Evolutionary conservation across 92 coral and sea anemone species (phyloP).

Genomic region (Anthopleura xanthogrammica): DNA sequence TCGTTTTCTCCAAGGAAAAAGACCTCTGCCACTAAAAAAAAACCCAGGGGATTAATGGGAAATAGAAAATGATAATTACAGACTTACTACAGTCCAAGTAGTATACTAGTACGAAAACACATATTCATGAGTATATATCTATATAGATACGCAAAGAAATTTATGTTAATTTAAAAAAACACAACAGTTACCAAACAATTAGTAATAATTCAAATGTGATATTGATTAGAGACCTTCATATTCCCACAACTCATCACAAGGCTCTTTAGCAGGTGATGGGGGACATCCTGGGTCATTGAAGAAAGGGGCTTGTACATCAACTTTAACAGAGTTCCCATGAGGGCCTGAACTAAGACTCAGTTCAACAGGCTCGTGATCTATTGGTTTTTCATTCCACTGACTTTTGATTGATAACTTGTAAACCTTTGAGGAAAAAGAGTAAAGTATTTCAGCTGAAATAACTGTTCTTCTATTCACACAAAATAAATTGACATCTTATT

Average conservation of each 20-base stretch:
- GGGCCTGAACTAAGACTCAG: constrained; percentile 53
- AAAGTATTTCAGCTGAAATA: not conserved
- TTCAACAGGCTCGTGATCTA: constrained; percentile 66
- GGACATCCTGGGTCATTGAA: constrained; percentile 91
- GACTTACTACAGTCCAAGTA: too few relatives aligned
- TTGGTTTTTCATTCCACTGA: constrained; percentile 75
- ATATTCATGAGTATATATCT: too few relatives aligned
- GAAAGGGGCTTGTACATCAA: constrained; percentile 83
- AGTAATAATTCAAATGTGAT: not conserved
- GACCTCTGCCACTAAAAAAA: constrained; percentile 76
- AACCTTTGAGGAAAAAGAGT: constrained; percentile 16
- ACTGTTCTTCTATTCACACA: too few relatives aligned
- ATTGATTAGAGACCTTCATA: constrained; percentile 69
- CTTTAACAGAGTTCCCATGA: constrained; percentile 53
- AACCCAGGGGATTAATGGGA: not conserved
- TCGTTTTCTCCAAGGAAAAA: constrained; percentile 90
- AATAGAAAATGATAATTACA: too few relatives aligned
- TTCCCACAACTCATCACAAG: constrained; percentile 95
- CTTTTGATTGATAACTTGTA: constrained; percentile 50
- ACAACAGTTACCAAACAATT: not conserved
- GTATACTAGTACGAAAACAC: too few relatives aligned
- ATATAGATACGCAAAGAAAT: not conserved
- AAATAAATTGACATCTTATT: too few relatives aligned
- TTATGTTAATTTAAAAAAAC: not conserved
- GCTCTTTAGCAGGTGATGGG: constrained; percentile 59